phyloP scores from a whole-genome alignment of 1,140 invertebrate species.

The Tetranychus cinnabarinus region DNA sequence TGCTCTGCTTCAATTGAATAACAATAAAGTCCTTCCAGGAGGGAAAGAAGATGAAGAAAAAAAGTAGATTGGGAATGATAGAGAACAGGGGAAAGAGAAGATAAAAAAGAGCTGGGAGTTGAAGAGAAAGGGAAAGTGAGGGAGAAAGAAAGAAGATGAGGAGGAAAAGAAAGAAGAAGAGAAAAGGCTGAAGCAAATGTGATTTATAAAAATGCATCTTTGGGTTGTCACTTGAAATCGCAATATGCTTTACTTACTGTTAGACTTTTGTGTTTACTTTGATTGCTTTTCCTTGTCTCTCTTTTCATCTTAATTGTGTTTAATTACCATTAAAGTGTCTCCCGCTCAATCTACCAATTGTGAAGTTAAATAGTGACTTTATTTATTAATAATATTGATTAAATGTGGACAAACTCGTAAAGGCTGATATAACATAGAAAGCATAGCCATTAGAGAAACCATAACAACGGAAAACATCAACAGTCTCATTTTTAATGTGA shows the following conservation, averaged over 20 bases:
- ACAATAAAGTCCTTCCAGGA: neutral
- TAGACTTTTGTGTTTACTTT: neutral
- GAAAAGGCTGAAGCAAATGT: neutral
- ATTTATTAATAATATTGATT: no score
- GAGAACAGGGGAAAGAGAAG: neutral
- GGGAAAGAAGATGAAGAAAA: neutral
- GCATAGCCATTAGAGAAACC: no score
- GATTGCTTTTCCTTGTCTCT: neutral
- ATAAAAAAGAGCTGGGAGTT: neutral
- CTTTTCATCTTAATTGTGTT: neutral
- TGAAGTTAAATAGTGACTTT: neutral
- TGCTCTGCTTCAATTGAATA: neutral
- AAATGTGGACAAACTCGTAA: no score
- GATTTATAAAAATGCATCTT: neutral
- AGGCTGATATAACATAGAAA: no score
- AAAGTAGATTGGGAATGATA: neutral
- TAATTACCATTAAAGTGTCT: neutral
- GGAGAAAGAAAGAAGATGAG: neutral
- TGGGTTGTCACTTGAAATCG: no score
- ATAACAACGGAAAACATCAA: no score
- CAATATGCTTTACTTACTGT: no score
- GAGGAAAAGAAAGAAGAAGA: neutral
- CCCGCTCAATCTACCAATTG: neutral
- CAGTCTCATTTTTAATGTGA: no score
- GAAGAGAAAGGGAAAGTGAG: neutral